These are phyloP conservation scores for Lophotriccus pileatus DNA, from an alignment of 2,797 vertebrate species.

Conservation along the genomic window DNA sequence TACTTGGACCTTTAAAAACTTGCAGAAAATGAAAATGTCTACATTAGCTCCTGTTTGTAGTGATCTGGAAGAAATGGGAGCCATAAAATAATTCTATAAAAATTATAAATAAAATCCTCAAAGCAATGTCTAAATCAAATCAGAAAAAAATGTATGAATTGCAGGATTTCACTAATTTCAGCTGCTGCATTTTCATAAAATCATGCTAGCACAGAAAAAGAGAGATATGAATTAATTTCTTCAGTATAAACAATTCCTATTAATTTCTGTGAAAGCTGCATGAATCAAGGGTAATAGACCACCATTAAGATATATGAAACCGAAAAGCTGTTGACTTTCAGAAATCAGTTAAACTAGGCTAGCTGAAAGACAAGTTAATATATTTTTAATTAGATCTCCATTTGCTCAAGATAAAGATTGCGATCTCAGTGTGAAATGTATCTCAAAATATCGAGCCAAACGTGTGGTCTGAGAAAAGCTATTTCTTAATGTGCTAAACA, in stretches of 20 bases:
- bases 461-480: conserved; percentile 32
- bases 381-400: conserved; percentile 48
- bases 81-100: background rate
- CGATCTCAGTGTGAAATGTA: conserved; percentile 31
- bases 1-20: background rate
- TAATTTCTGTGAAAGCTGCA: background rate
- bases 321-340: conserved; percentile 47
- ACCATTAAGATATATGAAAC: conserved; percentile 30
- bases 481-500: conserved; percentile 42
- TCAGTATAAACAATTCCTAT: background rate
- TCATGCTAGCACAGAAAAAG: background rate
- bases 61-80: background rate
- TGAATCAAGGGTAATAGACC: conserved; percentile 29
- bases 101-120: background rate
- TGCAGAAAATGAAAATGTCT: background rate
- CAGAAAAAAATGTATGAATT: background rate
- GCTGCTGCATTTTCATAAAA: background rate
- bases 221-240: background rate
- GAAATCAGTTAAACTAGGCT: conserved; percentile 27
- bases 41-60: background rate
- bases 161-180: conserved; percentile 4
- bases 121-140: background rate
- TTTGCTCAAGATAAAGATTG: conserved; percentile 43
- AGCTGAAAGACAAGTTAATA: conserved; percentile 42
- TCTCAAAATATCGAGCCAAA: conserved; percentile 43